phyloP scores from a whole-genome alignment of 2,113 vertebrate genomes.

The Nyctibius bracteatus region DNA sequence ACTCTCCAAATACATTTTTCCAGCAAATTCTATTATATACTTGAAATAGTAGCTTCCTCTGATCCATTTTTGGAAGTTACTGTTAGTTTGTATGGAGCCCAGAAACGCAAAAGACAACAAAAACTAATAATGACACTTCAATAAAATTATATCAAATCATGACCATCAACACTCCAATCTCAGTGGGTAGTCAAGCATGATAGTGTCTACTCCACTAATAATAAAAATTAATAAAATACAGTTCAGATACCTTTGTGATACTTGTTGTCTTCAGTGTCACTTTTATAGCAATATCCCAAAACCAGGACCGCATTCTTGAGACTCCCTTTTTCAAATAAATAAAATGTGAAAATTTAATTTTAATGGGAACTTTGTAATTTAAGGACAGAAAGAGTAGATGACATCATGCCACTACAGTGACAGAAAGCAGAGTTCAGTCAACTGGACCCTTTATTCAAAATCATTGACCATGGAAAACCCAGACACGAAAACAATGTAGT shows the following conservation, averaged over 20 bases:
- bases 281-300: constrained; percentile 78
- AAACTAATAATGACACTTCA: not conserved
- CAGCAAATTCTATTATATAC: not conserved
- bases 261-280: constrained; percentile 56
- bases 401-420: not conserved
- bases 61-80: not conserved
- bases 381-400: not conserved
- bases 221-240: not conserved
- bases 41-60: not conserved
- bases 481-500: not conserved
- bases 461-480: not conserved
- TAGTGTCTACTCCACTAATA: not conserved
- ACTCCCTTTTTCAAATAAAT: constrained; percentile 73
- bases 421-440: not conserved
- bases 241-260: constrained; percentile 73
- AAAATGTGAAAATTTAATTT: not conserved
- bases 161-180: not conserved
- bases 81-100: not conserved
- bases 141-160: not conserved
- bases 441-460: not conserved
- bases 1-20: not conserved
- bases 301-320: constrained; percentile 85
- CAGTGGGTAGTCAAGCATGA: not conserved
- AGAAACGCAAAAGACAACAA: not conserved
- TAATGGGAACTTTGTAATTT: not conserved